phyloP scores from a whole-genome alignment of 2,888 invertebrate species.

The Trachelus troglodyta region DNA sequence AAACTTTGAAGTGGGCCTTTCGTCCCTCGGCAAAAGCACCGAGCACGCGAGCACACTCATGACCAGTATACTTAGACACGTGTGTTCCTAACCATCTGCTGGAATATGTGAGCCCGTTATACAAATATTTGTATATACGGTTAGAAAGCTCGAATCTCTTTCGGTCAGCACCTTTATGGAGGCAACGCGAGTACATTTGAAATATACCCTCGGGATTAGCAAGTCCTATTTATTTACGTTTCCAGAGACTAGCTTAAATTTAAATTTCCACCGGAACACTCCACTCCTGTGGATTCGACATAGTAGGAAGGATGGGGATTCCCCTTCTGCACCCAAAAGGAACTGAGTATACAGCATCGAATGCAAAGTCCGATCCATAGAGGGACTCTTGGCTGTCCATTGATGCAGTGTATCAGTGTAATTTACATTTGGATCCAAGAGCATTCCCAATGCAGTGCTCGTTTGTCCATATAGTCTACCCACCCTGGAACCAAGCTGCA shows the following conservation, averaged over 20 bases:
- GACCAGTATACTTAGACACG: conserved; percentile 17
- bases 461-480: neutral
- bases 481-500: neutral
- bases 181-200: conserved; percentile 20
- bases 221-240: conserved; percentile 31
- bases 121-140: neutral
- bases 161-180: conserved; percentile 15
- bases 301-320: neutral
- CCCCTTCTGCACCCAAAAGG: neutral
- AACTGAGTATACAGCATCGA: neutral
- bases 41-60: conserved; percentile 24
- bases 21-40: neutral
- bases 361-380: neutral
- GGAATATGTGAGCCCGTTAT: neutral
- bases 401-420: neutral
- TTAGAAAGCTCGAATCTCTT: conserved; percentile 4
- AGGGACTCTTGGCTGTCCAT: neutral
- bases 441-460: neutral
- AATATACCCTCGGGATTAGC: conserved; percentile 33
- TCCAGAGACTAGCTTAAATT: conserved; percentile 34
- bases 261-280: neutral
- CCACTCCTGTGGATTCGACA: neutral
- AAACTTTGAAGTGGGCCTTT: conserved; percentile 27
- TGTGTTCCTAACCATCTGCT: neutral
- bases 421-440: neutral